phyloP scores from a whole-genome alignment of 2,113 vertebrate species.

The Misgurnus mizolepis region DNA sequence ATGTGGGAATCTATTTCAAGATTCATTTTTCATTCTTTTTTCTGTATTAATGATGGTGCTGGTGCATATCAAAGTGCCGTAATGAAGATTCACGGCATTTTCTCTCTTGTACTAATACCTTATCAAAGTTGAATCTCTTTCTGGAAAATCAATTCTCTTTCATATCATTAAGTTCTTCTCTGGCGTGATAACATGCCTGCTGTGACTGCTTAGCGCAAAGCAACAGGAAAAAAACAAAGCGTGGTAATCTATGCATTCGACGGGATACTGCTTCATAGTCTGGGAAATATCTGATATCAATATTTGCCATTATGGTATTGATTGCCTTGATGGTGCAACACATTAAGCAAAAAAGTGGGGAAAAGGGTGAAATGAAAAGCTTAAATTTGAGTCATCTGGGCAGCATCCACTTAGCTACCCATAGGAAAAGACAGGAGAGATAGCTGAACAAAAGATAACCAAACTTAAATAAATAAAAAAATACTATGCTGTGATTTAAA shows the following conservation, averaged over 20 bases:
- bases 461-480: too few species aligned
- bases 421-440: conserved; percentile 6
- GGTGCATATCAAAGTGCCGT: conserved; percentile 76
- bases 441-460: not conserved
- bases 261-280: conserved; percentile 39
- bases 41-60: conserved; percentile 69
- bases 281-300: conserved; percentile 56
- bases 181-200: conserved; percentile 69
- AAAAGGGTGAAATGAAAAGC: conserved; percentile 29
- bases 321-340: conserved; percentile 50
- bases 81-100: conserved; percentile 84
- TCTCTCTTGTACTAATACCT: conserved; percentile 79
- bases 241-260: conserved; percentile 45
- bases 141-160: conserved; percentile 83
- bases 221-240: conserved; percentile 12
- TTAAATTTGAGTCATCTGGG: not conserved
- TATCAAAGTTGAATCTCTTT: conserved; percentile 82
- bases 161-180: conserved; percentile 80
- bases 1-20: conserved; percentile 58
- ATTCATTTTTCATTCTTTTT: conserved; percentile 58
- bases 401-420: not conserved
- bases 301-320: conserved; percentile 47
- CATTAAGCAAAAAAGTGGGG: conserved; percentile 23
- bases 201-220: conserved; percentile 14
- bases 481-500: too few species aligned